Evolutionary conservation across 2,888 invertebrate species (phyloP).

Genomic region (Drosophila lutescens): DNA sequence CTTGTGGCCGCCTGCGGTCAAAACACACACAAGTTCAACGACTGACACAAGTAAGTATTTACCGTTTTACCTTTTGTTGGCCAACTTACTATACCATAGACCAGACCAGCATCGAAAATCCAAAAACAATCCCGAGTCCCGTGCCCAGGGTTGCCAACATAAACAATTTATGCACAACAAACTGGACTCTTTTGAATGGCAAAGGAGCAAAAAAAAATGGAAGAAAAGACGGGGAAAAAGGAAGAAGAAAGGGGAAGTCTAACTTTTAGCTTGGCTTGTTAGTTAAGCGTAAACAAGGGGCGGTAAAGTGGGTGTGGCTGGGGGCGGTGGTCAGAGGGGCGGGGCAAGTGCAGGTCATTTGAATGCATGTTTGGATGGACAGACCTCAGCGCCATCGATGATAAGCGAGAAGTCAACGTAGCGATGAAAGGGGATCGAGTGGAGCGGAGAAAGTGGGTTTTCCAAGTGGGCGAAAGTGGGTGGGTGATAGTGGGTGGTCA

Average conservation of each 20-base stretch:
- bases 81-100: not conserved
- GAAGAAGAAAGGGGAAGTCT: constrained; percentile 28
- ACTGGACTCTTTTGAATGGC: constrained; percentile 48
- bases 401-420: constrained; percentile 62
- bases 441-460: not conserved
- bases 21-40: constrained; percentile 66
- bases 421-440: constrained; percentile 11
- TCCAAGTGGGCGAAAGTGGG: not conserved
- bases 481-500: not conserved
- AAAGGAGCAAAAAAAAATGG: not conserved
- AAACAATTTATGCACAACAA: constrained; percentile 76
- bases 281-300: constrained; percentile 71
- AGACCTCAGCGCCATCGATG: constrained; percentile 45
- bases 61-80: constrained; percentile 38
- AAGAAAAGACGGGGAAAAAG: not conserved
- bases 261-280: constrained; percentile 75
- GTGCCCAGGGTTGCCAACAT: constrained; percentile 43
- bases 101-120: not conserved
- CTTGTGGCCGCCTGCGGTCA: constrained; percentile 24
- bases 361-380: constrained; percentile 57
- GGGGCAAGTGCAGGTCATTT: constrained; percentile 53
- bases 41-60: constrained; percentile 73
- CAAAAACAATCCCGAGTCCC: constrained; percentile 14
- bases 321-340: too few relatives aligned
- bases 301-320: constrained; percentile 10